These are phyloP conservation scores for Tribolium castaneum DNA, from an alignment of 1,140 invertebrate genomes.

Conservation along the genomic window DNA sequence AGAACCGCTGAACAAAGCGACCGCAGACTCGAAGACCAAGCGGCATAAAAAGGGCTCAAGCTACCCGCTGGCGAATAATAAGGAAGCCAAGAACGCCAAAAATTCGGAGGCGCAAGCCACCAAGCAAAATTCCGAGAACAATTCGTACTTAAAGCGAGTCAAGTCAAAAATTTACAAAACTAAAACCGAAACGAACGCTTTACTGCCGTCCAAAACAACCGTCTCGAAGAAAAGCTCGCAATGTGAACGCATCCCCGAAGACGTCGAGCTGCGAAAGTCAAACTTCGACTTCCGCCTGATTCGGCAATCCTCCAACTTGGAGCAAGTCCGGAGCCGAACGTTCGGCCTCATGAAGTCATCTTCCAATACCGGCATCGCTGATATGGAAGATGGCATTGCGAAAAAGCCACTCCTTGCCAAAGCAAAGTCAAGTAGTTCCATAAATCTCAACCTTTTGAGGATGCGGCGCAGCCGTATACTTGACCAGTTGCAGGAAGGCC, in stretches of 20 bases:
- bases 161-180: conserved; percentile 62
- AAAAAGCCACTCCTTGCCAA: conserved; percentile 60
- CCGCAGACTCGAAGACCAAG: conserved; percentile 34
- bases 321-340: conserved; percentile 49
- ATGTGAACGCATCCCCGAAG: conserved; percentile 54
- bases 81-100: conserved; percentile 24
- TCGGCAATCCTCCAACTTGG: conserved; percentile 62
- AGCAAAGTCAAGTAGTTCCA: conserved; percentile 63
- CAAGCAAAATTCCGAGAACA: conserved; percentile 46
- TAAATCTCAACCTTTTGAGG: conserved; percentile 60
- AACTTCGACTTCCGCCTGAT: conserved; percentile 59
- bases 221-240: conserved; percentile 38
- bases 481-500: conserved; percentile 37
- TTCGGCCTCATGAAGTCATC: conserved; percentile 54
- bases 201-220: conserved; percentile 48
- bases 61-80: conserved; percentile 17
- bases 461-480: conserved; percentile 47
- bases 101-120: conserved; percentile 4
- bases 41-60: conserved; percentile 40
- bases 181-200: conserved; percentile 50
- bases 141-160: conserved; percentile 61
- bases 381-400: conserved; percentile 9
- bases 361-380: conserved; percentile 42
- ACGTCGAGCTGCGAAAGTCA: conserved; percentile 53
- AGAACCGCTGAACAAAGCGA: conserved; percentile 38